These are phyloP conservation scores for Antheraea mylitta DNA, from an alignment of 1,140 invertebrate genomes.

Conservation along the genomic window DNA sequence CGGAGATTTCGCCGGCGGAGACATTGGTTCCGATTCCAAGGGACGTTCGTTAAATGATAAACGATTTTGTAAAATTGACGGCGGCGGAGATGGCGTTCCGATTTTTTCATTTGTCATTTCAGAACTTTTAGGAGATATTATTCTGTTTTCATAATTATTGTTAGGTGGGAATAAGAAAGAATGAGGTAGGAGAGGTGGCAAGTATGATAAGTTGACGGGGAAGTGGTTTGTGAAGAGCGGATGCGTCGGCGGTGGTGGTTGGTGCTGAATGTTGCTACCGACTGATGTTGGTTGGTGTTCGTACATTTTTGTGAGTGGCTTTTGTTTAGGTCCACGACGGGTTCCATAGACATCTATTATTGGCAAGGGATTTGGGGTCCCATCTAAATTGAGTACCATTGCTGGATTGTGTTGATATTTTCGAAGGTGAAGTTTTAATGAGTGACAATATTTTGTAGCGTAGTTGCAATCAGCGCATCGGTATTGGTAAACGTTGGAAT, in stretches of 20 bases:
- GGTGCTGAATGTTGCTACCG: constrained; percentile 39
- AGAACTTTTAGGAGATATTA: constrained; percentile 37
- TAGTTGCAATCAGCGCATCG: constrained; percentile 97
- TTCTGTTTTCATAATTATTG: constrained; percentile 66
- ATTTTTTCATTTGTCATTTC: constrained; percentile 40
- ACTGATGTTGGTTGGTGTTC: constrained; percentile 40
- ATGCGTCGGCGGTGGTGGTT: constrained; percentile 52
- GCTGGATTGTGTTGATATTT: constrained; percentile 94
- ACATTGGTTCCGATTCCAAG: constrained; percentile 31
- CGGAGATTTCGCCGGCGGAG: constrained; percentile 53
- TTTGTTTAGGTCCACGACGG: constrained; percentile 89
- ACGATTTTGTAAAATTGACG: constrained; percentile 61
- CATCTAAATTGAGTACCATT: constrained; percentile 92
- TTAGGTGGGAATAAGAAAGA: constrained; percentile 72
- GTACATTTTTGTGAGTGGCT: constrained; percentile 64
- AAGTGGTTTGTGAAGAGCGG: constrained; percentile 69
- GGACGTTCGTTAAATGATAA: constrained; percentile 48
- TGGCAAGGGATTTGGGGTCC: constrained; percentile 90
- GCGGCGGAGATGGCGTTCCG: constrained; percentile 35
- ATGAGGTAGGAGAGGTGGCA: constrained; percentile 64
- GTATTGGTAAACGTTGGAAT: constrained; percentile 98
- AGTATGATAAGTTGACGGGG: constrained; percentile 66
- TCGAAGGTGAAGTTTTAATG: constrained; percentile 95
- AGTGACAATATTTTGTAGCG: constrained; percentile 99
- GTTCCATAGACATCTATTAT: constrained; percentile 96